phyloP scores from a whole-genome alignment of 2,888 invertebrate species.

The Coelogynopora nodosa region DNA sequence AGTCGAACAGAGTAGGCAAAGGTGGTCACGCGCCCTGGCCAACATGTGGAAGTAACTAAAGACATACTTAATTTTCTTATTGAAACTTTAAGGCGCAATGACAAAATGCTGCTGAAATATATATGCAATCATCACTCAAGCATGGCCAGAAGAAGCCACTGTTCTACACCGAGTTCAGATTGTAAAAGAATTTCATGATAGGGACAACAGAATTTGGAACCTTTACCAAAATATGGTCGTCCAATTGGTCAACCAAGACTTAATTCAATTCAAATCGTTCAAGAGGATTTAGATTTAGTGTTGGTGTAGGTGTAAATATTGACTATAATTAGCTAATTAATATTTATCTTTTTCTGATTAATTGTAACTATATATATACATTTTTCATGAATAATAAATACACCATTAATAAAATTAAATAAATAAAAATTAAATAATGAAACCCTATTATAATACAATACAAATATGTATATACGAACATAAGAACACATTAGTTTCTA shows the following conservation, averaged over 20 bases:
- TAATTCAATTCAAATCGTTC: slow-evolving; percentile 1
- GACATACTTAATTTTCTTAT: neutral
- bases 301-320: no score
- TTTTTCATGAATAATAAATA: no score
- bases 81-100: neutral
- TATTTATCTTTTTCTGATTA: no score
- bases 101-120: neutral
- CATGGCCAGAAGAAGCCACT: slow-evolving; percentile 18
- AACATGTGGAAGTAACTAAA: neutral
- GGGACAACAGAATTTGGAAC: neutral
- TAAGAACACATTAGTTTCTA: no score
- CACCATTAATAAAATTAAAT: no score
- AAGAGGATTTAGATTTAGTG: neutral
- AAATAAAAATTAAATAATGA: no score
- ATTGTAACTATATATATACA: no score
- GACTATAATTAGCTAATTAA: no score
- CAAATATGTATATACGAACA: no score
- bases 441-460: no score
- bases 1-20: no score
- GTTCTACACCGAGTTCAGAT: neutral
- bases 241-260: neutral
- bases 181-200: neutral
- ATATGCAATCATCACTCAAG: neutral
- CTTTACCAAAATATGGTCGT: slow-evolving; percentile 5
- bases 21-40: no score